Conservation (phyloP, 2,888 invertebrate genomes). For the Antheraea yamamai region DNA sequence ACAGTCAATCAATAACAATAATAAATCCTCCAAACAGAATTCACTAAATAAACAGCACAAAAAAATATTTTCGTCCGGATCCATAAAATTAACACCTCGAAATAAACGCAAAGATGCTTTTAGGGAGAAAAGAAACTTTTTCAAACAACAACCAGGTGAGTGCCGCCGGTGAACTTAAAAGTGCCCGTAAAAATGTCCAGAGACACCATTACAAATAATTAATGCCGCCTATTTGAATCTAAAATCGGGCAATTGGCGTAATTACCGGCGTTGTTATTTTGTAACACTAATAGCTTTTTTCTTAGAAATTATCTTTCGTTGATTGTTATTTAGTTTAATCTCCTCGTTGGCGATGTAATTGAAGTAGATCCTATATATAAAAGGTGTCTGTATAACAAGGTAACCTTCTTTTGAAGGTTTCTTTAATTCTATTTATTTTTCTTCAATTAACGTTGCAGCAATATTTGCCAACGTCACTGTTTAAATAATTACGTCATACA, state of each 20-base stretch:
- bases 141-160: slow-evolving; percentile 8
- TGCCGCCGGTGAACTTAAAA: slow-evolving; percentile 25
- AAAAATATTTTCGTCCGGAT: not conserved
- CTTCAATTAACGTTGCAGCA: not conserved
- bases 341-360: not conserved
- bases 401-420: no score
- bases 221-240: slow-evolving; percentile 36
- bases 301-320: not conserved
- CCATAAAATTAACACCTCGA: slow-evolving; percentile 11
- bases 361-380: no score
- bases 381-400: no score
- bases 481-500: not conserved
- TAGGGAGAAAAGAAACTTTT: slow-evolving; percentile 7
- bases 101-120: slow-evolving; percentile 11
- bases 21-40: slow-evolving; percentile 2
- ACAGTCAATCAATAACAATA: not conserved
- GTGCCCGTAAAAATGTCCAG: slow-evolving; percentile 32
- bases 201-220: slow-evolving; percentile 33
- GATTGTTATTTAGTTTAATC: slow-evolving; percentile 3
- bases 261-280: slow-evolving; percentile 17
- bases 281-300: slow-evolving; percentile 4
- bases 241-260: slow-evolving; percentile 25
- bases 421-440: not conserved
- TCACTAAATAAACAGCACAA: not conserved
- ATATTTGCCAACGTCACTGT: not conserved